A percentile compares a stretch with the other conserved stretches of the same genome.
Evolutionary conservation across 2,797 vertebrate genomes (phyloP).

Genomic region (Oreonectes daqikongensis): DNA sequence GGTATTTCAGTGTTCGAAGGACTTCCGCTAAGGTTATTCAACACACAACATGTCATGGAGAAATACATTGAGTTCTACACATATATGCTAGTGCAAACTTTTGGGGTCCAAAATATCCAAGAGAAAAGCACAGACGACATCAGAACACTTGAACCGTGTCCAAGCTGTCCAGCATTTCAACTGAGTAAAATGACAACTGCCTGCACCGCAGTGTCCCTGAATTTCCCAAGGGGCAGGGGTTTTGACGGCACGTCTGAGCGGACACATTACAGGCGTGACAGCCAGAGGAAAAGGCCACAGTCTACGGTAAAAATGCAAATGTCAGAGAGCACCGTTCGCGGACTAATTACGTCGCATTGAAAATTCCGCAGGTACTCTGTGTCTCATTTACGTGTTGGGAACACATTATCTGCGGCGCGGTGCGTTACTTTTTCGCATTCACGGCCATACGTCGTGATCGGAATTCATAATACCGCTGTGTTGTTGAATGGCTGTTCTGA

Average conservation of each 20-base stretch:
- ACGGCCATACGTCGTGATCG: conserved; percentile 33
- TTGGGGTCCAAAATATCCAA: not conserved
- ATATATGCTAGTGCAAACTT: not conserved
- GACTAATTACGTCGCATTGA: conserved; percentile 46
- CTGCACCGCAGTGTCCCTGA: conserved; percentile 43
- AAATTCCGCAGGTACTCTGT: conserved; percentile 46
- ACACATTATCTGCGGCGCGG: conserved; percentile 32
- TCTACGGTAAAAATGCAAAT: conserved; percentile 43
- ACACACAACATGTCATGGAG: not conserved
- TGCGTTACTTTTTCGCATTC: conserved; percentile 28
- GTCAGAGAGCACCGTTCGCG: conserved; percentile 44
- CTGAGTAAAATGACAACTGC: conserved; percentile 49
- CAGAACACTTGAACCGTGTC: conserved; percentile 44
- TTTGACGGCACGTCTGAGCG: conserved; percentile 45
- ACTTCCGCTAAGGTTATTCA: too few relatives aligned
- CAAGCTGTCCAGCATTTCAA: conserved; percentile 48
- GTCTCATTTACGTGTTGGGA: conserved; percentile 48
- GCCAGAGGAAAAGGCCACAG: conserved; percentile 48
- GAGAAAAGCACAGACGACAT: conserved; percentile 28
- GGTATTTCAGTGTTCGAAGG: conserved; percentile 26
- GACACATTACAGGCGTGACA: conserved; percentile 46
- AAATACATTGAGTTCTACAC: not conserved
- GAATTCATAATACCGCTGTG: conserved; percentile 15
- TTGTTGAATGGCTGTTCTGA: conserved; percentile 36
- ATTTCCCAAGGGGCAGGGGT: conserved; percentile 38